Evolutionary conservation across 1,140 invertebrate genomes (phyloP), one percentile per base, ranked within the genome.

Genomic region (Radopholus similis): DNA sequence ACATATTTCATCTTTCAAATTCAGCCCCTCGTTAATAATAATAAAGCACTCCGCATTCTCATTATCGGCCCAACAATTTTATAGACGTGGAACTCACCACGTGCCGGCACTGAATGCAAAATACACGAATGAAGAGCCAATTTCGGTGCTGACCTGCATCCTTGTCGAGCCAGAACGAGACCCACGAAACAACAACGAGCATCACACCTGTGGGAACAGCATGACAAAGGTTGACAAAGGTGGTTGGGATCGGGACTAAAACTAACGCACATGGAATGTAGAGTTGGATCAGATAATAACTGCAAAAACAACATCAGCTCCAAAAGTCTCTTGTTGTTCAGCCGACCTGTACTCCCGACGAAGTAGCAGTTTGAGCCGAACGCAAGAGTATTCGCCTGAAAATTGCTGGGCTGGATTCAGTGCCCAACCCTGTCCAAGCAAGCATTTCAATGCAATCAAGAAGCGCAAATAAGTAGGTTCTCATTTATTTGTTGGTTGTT

Each of bases 121-220:
- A 42, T 9, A 13, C 26, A 62, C 1, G 15, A 38, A 60, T 49
- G 5, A 18, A 32, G 40, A 42, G 30, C 11, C 28, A 13, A 40
- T 18, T 64, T 49, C 18, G 38, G 28, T n/a, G 15, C 13, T 11
- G 54, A 71, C 68, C 47, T 34, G 70, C 75, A 62, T 62, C 59
- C 60, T 82, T 81, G 86, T 96, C 93, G 77, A 95, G 86, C 93
- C 93, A 96, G 86, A 96, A 95, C 62, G 91, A 93, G 60, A 95
- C 44, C 62, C 44, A 64, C 11, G 62, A 53, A 35, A 64, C 62
- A 34, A 64, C 49, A 15, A 54, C 62, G 18, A 64, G 37, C 44
- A 54, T 51, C 18, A 64, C 62, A 53, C 62, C 49, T 51, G 23
- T 26, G 13, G 11, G 63, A 85, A 21, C n/a, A 59, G 37, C 18